Base-by-base conservation (phyloP, 1,140 invertebrate genomes). In the Leptonema lineaticorne region DNA sequence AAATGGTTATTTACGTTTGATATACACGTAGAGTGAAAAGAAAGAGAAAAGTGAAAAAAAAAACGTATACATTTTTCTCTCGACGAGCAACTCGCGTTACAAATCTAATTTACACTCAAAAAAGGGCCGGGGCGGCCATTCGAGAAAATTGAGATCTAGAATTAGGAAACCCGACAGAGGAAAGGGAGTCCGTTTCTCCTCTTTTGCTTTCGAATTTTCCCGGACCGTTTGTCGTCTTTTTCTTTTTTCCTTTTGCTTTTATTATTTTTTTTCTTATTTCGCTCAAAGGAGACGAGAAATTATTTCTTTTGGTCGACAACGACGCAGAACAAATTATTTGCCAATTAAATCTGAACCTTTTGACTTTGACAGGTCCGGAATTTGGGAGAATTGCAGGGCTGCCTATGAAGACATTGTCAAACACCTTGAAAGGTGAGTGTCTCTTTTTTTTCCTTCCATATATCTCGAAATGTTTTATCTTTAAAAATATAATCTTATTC, bases 331-430 rank as follows among this genome's bases (percentile, higher is more conserved):
- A 73, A 53, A 73, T 70, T 65, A 73, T 73, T 73, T 73, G 62
- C 66, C 71, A 73, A 73, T 73, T 73, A 73, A 73, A 73, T 56
- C 59, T 73, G 53, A 68, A 67, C 68, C 71, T 73, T 73, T 73
- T 73, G 71, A 73, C 71, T 74, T 85, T 80, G 82, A 79, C 85
- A 93, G 93, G 82, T 93, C 92, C 77, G 92, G 91, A 75, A 92
- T 94, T 79, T 95, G 92, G 93, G 92, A 95, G 84, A 94, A 94
- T 83, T 94, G 93, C 84, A 87, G 92, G 80, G 92, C 92, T 72
- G 92, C 92, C 75, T 95, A 94, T 80, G 93, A 95, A 83, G 92
- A 95, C 82, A 93, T 94, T 79, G 92, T 94, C 58, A 95, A 94
- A 85, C 92, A 94, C 78, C 87, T 94, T 75, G 92, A 94, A 87